phyloP scores from a whole-genome alignment of 2,797 vertebrate species.

The Anguilla marmorata region DNA sequence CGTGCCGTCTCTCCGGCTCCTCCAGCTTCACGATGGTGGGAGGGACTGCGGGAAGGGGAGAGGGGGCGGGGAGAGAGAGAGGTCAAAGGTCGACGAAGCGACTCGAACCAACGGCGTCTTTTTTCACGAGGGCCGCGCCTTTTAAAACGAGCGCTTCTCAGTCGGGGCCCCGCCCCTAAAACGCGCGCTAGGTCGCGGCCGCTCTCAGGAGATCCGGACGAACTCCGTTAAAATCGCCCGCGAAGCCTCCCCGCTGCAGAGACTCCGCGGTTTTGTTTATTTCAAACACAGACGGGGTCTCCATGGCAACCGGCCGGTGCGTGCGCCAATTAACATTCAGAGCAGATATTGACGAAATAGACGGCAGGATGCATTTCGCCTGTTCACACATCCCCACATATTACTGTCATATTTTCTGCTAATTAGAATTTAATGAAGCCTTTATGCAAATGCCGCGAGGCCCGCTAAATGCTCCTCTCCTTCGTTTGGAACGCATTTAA shows the following conservation, averaged over 20 bases:
- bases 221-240: background rate
- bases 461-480: background rate
- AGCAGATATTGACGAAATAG: slow-evolving; percentile 16
- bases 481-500: background rate
- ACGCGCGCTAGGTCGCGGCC: background rate
- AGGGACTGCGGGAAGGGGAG: slow-evolving; percentile 71
- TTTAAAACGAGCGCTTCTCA: background rate
- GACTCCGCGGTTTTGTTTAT: background rate
- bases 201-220: background rate
- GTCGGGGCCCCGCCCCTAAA: background rate
- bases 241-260: background rate
- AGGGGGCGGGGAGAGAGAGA: background rate
- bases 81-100: background rate
- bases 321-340: slow-evolving; percentile 7
- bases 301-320: slow-evolving; percentile 1
- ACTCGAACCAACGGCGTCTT: background rate
- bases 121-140: too few relatives aligned
- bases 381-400: slow-evolving; percentile 12
- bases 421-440: slow-evolving; percentile 36
- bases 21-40: slow-evolving; percentile 83
- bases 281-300: background rate
- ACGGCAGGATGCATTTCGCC: slow-evolving; percentile 17
- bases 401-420: slow-evolving; percentile 28
- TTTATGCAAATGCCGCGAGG: slow-evolving; percentile 12
- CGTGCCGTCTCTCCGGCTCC: slow-evolving; percentile 84